These are phyloP conservation scores for Silurus meridionalis DNA, from an alignment of 2,113 vertebrate genomes.

Conservation along the genomic window DNA sequence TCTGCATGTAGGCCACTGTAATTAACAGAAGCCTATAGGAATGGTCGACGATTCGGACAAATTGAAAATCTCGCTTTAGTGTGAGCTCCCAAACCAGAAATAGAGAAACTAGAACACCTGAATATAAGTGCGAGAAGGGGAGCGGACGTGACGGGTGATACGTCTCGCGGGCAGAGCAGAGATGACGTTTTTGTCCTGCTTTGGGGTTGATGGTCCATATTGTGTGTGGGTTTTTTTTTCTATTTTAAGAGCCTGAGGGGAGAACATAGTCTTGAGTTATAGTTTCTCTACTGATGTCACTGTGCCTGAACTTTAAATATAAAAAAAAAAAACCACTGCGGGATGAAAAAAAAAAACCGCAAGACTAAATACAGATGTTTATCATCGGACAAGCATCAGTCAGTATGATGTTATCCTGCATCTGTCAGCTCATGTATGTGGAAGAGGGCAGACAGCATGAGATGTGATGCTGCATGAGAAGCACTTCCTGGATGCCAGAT, in stretches of 20 bases:
- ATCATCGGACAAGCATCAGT: too few species aligned
- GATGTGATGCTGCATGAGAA: neutral
- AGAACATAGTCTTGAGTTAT: neutral
- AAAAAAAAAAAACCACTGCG: neutral
- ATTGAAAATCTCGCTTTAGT: neutral
- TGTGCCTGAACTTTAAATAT: neutral
- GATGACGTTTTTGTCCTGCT: neutral
- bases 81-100: neutral
- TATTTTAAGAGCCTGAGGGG: neutral
- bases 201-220: neutral
- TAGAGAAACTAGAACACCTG: constrained; percentile 14
- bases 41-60: neutral
- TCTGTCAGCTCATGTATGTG: neutral
- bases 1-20: neutral
- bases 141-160: neutral
- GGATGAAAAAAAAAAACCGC: too few species aligned
- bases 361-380: too few species aligned
- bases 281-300: neutral
- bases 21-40: neutral
- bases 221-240: neutral
- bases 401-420: neutral
- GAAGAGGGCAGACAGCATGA: neutral
- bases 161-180: neutral
- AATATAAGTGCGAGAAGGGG: neutral
- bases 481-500: too few species aligned